Conservation (phyloP, 2,113 vertebrate species). For the Potamarius usumacintae region DNA sequence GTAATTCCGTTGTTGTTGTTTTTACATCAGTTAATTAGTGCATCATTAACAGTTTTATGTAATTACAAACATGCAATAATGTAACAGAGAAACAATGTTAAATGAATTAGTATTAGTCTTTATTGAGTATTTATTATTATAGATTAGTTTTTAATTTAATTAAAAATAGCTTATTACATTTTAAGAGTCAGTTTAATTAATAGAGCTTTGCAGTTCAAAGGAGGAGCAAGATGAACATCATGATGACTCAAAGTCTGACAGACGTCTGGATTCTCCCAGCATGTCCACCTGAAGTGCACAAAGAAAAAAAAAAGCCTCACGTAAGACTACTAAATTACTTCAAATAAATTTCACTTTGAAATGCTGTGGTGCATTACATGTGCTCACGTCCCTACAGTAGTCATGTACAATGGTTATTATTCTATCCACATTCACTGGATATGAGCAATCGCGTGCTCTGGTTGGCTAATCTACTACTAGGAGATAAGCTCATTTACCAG, state of each 20-base stretch:
- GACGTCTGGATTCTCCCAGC: slow-evolving; percentile 47
- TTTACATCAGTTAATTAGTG: not conserved
- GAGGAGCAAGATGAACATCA: slow-evolving; percentile 21
- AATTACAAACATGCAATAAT: not conserved
- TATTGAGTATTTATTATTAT: not conserved
- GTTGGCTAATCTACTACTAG: too few relatives aligned
- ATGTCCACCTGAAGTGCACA: slow-evolving; percentile 55
- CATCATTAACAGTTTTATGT: not conserved
- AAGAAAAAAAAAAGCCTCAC: slow-evolving; percentile 9
- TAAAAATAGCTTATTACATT: not conserved
- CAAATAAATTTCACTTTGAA: not conserved
- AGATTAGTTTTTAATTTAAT: not conserved
- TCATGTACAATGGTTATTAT: not conserved
- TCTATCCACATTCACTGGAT: too few relatives aligned
- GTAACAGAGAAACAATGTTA: not conserved
- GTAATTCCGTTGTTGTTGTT: not conserved
- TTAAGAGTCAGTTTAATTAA: not conserved
- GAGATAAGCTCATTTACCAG: too few relatives aligned
- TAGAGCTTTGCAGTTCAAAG: slow-evolving; percentile 4
- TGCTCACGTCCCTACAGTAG: not conserved
- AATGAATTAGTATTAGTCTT: not conserved
- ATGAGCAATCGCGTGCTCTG: too few relatives aligned
- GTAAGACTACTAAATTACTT: not conserved
- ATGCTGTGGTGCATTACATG: not conserved
- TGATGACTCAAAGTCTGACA: slow-evolving; percentile 48